Conservation (phyloP, 2,113 vertebrate genomes). For the Coracopsis vasa region DNA sequence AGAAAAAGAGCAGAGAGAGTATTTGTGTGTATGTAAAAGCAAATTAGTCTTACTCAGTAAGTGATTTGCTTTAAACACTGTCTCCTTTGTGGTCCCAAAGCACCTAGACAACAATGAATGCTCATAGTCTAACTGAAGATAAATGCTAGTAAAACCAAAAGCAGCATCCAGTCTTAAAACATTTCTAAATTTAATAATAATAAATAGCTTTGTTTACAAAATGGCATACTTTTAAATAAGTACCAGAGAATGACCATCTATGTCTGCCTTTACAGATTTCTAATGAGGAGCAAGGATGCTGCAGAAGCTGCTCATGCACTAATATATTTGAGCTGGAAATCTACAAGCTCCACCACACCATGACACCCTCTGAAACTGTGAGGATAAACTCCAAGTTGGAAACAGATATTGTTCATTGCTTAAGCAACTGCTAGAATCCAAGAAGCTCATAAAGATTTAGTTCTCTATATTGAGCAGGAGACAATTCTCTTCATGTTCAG, state of each 20-base stretch:
- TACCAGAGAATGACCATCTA: neutral
- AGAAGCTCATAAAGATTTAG: neutral
- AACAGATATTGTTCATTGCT: neutral
- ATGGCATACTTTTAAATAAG: neutral
- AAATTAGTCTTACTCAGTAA: neutral
- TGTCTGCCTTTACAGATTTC: neutral
- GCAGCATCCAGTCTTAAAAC: neutral
- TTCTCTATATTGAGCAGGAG: neutral
- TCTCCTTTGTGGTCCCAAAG: neutral
- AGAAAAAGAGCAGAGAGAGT: neutral
- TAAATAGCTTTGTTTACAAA: neutral
- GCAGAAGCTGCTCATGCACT: neutral
- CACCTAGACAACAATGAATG: neutral
- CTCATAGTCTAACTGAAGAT: neutral
- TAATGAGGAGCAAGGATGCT: neutral
- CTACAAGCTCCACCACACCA: neutral
- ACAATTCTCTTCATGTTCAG: neutral
- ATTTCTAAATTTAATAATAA: neutral
- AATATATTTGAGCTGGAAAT: neutral
- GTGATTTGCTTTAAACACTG: neutral
- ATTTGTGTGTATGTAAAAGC: neutral
- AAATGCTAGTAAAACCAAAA: neutral
- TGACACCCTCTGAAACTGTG: neutral
- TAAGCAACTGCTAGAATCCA: neutral
- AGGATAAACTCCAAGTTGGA: neutral